Evolutionary conservation across 2,113 vertebrate genomes (phyloP).

Genomic region (Pedetes capensis): DNA sequence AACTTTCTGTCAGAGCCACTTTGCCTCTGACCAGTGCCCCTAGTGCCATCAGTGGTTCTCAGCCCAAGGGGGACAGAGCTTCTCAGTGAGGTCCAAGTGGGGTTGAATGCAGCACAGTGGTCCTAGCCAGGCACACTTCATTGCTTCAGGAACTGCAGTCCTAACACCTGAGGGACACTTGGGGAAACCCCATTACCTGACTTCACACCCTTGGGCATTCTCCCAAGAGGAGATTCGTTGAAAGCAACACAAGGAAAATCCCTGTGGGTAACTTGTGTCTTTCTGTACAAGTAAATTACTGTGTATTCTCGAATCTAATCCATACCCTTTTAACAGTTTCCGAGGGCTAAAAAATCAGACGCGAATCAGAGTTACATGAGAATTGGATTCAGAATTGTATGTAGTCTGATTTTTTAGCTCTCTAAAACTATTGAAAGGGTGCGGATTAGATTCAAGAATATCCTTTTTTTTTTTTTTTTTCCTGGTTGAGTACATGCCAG

Average conservation of each 20-base stretch:
- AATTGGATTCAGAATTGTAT: too few relatives aligned
- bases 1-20: neutral
- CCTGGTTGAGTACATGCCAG: neutral
- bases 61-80: neutral
- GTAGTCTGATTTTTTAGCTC: too few relatives aligned
- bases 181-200: neutral
- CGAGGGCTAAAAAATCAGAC: too few relatives aligned
- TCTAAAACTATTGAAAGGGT: too few relatives aligned
- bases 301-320: too few relatives aligned
- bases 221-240: neutral
- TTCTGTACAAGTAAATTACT: neutral
- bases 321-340: too few relatives aligned
- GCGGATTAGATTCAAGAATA: too few relatives aligned
- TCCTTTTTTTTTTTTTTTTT: too few relatives aligned
- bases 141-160: neutral
- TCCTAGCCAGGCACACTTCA: neutral
- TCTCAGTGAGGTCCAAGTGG: neutral
- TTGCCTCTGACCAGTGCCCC: neutral
- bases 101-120: neutral
- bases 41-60: rapidly evolving
- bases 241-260: conserved; percentile 17
- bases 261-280: neutral
- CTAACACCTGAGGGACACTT: neutral
- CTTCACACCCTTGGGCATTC: neutral
- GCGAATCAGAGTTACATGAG: too few relatives aligned